These are phyloP conservation scores for Rhyacichthys aspro DNA, from an alignment of 2,797 vertebrate species.

Conservation along the genomic window DNA sequence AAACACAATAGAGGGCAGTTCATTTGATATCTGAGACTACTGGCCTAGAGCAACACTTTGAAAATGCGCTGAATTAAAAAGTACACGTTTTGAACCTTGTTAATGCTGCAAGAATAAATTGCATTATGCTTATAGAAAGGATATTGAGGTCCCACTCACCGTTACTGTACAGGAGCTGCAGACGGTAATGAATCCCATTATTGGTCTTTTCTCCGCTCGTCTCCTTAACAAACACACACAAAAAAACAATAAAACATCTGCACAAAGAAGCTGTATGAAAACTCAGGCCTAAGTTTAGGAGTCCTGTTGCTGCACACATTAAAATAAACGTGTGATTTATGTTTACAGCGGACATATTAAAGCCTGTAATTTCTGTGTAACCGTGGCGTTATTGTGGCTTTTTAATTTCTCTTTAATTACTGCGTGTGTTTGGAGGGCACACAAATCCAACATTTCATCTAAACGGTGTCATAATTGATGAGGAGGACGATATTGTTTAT, in stretches of 20 bases:
- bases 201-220: conserved; percentile 97
- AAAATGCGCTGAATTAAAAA: neutral
- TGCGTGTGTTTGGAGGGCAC: conserved; percentile 50
- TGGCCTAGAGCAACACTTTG: conserved; percentile 16
- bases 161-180: conserved; percentile 98
- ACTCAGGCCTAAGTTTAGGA: neutral
- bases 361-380: conserved; percentile 39
- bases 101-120: neutral
- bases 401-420: conserved; percentile 65
- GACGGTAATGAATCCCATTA: conserved; percentile 97
- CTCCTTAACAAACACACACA: conserved; percentile 82
- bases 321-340: conserved; percentile 47
- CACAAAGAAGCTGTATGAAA: neutral
- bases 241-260: conserved; percentile 21
- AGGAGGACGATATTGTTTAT: conserved; percentile 33
- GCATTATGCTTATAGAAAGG: neutral
- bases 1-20: conserved; percentile 18
- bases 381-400: conserved; percentile 51
- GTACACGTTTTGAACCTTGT: neutral
- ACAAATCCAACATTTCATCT: conserved; percentile 47
- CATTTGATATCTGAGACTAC: conserved; percentile 25
- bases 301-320: neutral
- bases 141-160: conserved; percentile 81
- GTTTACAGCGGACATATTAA: conserved; percentile 27
- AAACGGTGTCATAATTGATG: conserved; percentile 51